These are phyloP conservation scores for Nasua narica DNA, from an alignment of 2,797 vertebrate genomes.

Conservation along the genomic window DNA sequence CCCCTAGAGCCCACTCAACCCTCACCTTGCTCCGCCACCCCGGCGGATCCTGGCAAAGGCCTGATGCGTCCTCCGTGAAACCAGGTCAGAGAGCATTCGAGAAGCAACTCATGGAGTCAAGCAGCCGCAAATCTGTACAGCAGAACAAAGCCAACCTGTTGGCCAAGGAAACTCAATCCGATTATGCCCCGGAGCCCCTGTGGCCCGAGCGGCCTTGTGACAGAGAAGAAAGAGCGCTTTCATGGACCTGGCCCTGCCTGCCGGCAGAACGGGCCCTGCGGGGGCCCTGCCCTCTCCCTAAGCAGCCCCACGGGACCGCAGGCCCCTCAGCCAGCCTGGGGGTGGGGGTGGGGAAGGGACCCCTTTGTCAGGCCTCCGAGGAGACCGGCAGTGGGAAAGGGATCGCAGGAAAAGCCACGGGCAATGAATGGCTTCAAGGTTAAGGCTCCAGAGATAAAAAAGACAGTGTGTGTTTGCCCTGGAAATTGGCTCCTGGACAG, in stretches of 20 bases:
- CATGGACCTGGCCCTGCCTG: neutral
- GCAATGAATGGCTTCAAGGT: conserved; percentile 38
- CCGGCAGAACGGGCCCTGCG: accelerated
- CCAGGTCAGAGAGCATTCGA: conserved; percentile 48
- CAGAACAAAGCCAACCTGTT: conserved; percentile 65
- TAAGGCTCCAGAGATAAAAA: conserved; percentile 53
- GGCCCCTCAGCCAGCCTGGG: neutral
- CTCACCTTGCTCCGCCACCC: neutral
- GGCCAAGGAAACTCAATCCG: conserved; percentile 51
- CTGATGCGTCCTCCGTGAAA: conserved; percentile 16
- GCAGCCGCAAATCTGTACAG: conserved; percentile 25
- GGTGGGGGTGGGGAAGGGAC: neutral
- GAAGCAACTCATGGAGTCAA: conserved; percentile 14
- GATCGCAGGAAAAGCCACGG: neutral
- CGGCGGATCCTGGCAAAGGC: neutral
- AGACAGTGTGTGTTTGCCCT: conserved; percentile 47
- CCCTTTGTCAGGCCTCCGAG: neutral
- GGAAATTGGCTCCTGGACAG: conserved; percentile 67
- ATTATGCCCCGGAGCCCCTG: neutral
- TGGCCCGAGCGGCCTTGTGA: neutral
- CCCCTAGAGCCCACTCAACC: neutral
- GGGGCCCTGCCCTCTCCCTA: neutral
- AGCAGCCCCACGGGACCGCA: neutral
- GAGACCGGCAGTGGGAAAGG: neutral
- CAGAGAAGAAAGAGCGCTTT: conserved; percentile 53